These are phyloP conservation scores for Imbricaverruca yamaguchii DNA, from an alignment of 2,888 invertebrate species.

Conservation along the genomic window DNA sequence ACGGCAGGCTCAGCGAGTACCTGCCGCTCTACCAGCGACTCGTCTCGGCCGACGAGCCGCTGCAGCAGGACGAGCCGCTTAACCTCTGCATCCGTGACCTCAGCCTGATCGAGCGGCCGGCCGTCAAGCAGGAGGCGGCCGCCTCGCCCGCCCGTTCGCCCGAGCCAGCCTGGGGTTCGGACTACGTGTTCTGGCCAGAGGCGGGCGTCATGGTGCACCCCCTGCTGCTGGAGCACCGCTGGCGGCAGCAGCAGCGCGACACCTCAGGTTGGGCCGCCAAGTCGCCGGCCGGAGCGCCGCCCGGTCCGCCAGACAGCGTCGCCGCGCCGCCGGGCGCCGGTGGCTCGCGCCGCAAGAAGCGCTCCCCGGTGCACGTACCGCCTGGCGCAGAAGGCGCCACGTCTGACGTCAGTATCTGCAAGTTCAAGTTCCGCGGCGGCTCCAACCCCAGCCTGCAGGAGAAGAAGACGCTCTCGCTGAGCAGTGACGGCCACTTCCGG, in stretches of 20 bases:
- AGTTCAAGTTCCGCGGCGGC: slow-evolving; percentile 87
- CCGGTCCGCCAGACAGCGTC: background rate
- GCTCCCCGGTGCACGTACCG: background rate
- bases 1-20: slow-evolving; percentile 20
- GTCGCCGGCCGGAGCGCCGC: background rate
- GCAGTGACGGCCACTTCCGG: slow-evolving; percentile 77
- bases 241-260: slow-evolving; percentile 11
- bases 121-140: slow-evolving; percentile 20
- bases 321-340: no score
- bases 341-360: background rate
- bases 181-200: slow-evolving; percentile 23
- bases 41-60: slow-evolving; percentile 24
- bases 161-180: slow-evolving; percentile 25
- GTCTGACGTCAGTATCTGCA: slow-evolving; percentile 69
- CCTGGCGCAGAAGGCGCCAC: slow-evolving; percentile 22
- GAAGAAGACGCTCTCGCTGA: slow-evolving; percentile 84
- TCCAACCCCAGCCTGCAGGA: slow-evolving; percentile 81
- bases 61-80: slow-evolving; percentile 58
- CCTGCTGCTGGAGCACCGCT: slow-evolving; percentile 27
- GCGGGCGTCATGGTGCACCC: slow-evolving; percentile 26
- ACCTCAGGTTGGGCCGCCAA: slow-evolving; percentile 6
- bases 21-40: slow-evolving; percentile 25
- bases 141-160: slow-evolving; percentile 23
- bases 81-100: slow-evolving; percentile 71
- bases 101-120: slow-evolving; percentile 26